phyloP scores from a whole-genome alignment of 2,797 vertebrate species.

The Coranthus polyacanthus region DNA sequence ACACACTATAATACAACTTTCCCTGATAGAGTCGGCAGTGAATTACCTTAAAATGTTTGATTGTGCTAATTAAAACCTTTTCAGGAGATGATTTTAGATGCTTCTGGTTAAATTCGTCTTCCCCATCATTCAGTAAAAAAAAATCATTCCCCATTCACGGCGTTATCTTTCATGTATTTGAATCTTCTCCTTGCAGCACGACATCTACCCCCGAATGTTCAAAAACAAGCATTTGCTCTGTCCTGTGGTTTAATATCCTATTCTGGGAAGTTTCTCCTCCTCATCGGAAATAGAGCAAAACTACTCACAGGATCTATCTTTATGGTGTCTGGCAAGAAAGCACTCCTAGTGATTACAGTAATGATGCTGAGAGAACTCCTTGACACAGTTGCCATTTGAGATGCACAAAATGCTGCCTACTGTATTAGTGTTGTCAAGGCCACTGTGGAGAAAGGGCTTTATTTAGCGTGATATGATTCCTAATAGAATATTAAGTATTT shows the following conservation, averaged over 20 bases:
- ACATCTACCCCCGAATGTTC: not conserved
- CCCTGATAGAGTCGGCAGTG: slow-evolving; percentile 15
- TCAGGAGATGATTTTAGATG: too few relatives aligned
- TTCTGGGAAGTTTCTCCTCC: not conserved
- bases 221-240: slow-evolving; percentile 1
- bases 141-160: too few relatives aligned
- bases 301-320: slow-evolving; percentile 2
- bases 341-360: slow-evolving; percentile 39
- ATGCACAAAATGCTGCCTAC: slow-evolving; percentile 12
- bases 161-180: not conserved
- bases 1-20: not conserved
- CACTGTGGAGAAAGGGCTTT: not conserved
- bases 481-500: not conserved
- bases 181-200: not conserved
- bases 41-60: slow-evolving; percentile 5
- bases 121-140: too few relatives aligned
- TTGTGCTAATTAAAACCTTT: too few relatives aligned
- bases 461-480: not conserved
- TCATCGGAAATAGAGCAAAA: slow-evolving; percentile 14
- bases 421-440: not conserved
- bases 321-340: slow-evolving; percentile 20
- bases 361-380: slow-evolving; percentile 40
- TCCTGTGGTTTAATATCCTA: not conserved
- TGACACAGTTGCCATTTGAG: slow-evolving; percentile 27
- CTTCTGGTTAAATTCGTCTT: too few relatives aligned